These are phyloP conservation scores for Muschampia plurimacula DNA, from an alignment of 2,888 invertebrate species.

Conservation along the genomic window DNA sequence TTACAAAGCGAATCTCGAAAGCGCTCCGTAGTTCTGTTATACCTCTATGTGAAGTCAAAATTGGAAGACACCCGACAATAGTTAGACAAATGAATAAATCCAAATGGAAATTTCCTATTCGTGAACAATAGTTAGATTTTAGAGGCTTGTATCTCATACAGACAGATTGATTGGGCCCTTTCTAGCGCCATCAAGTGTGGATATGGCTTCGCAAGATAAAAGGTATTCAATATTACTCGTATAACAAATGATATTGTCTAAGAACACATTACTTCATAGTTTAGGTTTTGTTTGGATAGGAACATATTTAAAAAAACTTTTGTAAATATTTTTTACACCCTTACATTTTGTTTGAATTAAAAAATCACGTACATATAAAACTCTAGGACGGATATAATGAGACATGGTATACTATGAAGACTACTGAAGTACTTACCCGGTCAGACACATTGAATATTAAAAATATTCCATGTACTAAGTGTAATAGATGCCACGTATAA, in stretches of 20 bases:
- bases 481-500: not conserved
- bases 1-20: slow-evolving; percentile 26
- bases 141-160: slow-evolving; percentile 82
- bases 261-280: not conserved
- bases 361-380: too few species aligned
- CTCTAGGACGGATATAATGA: too few species aligned
- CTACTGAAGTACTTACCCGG: too few species aligned
- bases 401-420: too few species aligned
- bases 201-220: slow-evolving; percentile 49
- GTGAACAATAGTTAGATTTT: slow-evolving; percentile 85
- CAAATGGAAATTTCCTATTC: slow-evolving; percentile 84
- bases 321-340: not conserved
- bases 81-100: slow-evolving; percentile 85
- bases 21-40: slow-evolving; percentile 54
- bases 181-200: slow-evolving; percentile 64
- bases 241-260: not conserved
- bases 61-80: slow-evolving; percentile 73
- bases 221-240: not conserved
- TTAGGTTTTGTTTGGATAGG: not conserved
- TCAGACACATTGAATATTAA: too few species aligned
- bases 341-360: too few species aligned
- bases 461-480: too few species aligned
- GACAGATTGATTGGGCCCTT: slow-evolving; percentile 84
- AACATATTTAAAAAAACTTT: not conserved
- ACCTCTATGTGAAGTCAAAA: slow-evolving; percentile 60